Conservation (phyloP, 2,888 invertebrate genomes). For the Stramonita haemastoma region DNA sequence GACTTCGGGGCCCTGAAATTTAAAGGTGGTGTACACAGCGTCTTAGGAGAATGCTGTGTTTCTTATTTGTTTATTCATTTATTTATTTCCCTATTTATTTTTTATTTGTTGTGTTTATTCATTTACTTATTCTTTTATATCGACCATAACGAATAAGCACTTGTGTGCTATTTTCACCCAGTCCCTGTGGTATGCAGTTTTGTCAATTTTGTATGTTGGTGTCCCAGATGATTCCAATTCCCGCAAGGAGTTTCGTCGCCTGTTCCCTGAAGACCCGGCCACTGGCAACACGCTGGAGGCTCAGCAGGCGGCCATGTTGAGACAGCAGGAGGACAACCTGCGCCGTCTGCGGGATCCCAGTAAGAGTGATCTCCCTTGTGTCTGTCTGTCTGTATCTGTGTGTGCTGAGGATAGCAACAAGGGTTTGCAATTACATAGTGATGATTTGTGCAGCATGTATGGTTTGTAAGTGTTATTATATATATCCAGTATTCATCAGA, state of each 20-base stretch:
- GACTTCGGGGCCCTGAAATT: slow-evolving; percentile 71
- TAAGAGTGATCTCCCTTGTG: slow-evolving; percentile 46
- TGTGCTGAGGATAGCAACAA: no score
- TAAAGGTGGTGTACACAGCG: slow-evolving; percentile 55
- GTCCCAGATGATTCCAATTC: slow-evolving; percentile 63
- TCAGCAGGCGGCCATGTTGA: slow-evolving; percentile 72
- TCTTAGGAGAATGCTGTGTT: no score
- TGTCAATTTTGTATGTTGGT: not conserved
- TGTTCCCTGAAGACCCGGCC: slow-evolving; percentile 68
- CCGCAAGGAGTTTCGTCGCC: slow-evolving; percentile 63
- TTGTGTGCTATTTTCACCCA: no score
- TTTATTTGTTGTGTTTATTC: not conserved
- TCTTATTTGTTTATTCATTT: no score
- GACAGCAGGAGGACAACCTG: slow-evolving; percentile 69
- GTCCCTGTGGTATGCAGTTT: no score
- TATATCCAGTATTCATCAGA: no score
- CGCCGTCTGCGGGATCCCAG: slow-evolving; percentile 58
- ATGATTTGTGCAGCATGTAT: no score
- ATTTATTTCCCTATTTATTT: no score
- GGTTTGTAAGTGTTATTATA: no score
- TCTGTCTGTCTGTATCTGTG: no score
- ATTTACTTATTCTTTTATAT: not conserved
- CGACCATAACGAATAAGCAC: not conserved
- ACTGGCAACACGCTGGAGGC: slow-evolving; percentile 68
- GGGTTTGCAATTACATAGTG: no score